These are phyloP conservation scores for Bugulina stolonifera DNA, from an alignment of 2,888 invertebrate genomes.

Conservation along the genomic window DNA sequence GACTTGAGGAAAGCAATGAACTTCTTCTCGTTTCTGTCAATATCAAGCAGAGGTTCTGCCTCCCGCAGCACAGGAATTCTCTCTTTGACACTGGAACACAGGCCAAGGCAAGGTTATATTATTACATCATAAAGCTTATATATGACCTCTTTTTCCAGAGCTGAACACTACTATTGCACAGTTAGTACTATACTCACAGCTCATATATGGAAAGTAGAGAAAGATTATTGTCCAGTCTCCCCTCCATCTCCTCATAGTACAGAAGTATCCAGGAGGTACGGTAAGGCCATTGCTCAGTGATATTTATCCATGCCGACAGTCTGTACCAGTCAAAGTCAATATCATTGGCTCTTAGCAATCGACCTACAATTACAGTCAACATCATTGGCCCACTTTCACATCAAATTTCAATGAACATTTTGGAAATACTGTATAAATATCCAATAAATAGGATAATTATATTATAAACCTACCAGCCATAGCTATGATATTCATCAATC, in stretches of 20 bases:
- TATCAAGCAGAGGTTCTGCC: conserved; percentile 77
- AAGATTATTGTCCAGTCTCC: conserved; percentile 69
- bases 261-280: conserved; percentile 95
- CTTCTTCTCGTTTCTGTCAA: conserved; percentile 90
- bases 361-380: conserved; percentile 60
- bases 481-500: conserved; percentile 93
- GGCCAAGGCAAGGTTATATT: not conserved
- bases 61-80: conserved; percentile 78
- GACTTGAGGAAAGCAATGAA: conserved; percentile 85
- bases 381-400: not conserved
- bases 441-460: too few species aligned
- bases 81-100: conserved; percentile 57
- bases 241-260: conserved; percentile 83
- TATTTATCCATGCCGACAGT: conserved; percentile 93
- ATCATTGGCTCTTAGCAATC: conserved; percentile 93
- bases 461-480: conserved; percentile 75
- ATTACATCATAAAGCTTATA: too few species aligned
- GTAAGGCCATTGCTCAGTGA: conserved; percentile 98
- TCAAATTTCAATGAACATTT: not conserved
- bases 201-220: conserved; percentile 86
- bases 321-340: conserved; percentile 99
- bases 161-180: too few species aligned
- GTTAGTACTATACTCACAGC: conserved; percentile 62
- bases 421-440: too few species aligned
- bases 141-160: too few species aligned